phyloP scores from a whole-genome alignment of 92 coral and sea anemone genomes.

The Phymanthus crucifer region DNA sequence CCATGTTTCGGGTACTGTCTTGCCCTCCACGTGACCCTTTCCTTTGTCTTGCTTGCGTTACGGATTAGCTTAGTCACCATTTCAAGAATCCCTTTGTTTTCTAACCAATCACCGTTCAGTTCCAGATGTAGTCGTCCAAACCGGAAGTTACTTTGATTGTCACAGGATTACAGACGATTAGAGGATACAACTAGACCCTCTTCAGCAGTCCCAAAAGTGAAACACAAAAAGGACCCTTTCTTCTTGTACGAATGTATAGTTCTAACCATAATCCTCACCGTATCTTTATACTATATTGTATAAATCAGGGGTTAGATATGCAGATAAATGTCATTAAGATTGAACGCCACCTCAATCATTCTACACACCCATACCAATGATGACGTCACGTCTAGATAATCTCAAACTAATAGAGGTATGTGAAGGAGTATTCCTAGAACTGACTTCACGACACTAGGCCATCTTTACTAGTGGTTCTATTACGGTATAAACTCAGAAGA shows the following conservation, averaged over 20 bases:
- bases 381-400: constrained; percentile 27
- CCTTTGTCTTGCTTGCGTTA: background rate
- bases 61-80: background rate
- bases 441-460: background rate
- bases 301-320: constrained; percentile 1
- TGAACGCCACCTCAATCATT: constrained; percentile 10
- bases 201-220: background rate
- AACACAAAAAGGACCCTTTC: background rate
- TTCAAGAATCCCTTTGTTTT: background rate
- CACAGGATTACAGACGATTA: background rate
- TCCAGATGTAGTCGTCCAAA: background rate
- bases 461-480: background rate
- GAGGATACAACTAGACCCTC: background rate
- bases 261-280: background rate
- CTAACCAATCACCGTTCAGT: background rate
- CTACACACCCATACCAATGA: constrained; percentile 26
- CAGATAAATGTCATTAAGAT: constrained; percentile 6
- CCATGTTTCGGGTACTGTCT: background rate
- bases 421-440: background rate
- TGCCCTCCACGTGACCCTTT: background rate
- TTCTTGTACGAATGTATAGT: background rate
- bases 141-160: background rate
- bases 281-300: background rate
- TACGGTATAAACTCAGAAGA: background rate
- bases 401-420: constrained; percentile 5